Percentiles rank a stretch among this genome's conserved stretches.
Conservation (phyloP, 1,140 invertebrate species). For the Drosophila obscura region DNA sequence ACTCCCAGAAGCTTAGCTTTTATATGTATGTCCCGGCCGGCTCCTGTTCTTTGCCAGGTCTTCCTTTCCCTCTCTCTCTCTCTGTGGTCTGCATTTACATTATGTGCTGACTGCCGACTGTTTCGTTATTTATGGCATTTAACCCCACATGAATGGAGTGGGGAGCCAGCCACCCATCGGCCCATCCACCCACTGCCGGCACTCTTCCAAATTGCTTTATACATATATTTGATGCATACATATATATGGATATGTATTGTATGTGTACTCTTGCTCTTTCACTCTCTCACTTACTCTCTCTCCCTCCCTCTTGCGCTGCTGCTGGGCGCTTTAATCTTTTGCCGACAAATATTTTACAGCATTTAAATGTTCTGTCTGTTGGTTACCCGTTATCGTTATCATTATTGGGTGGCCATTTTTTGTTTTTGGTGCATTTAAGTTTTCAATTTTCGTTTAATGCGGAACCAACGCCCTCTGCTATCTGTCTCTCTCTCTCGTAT, state of each 20-base stretch:
- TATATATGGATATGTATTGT: constrained; percentile 12
- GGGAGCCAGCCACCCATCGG: constrained; percentile 20
- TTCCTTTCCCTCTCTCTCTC: constrained; percentile 6
- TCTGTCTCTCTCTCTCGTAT: background rate
- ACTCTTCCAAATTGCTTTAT: constrained; percentile 70
- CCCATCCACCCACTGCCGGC: constrained; percentile 30
- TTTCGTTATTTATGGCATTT: constrained; percentile 81
- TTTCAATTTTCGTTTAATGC: constrained; percentile 55
- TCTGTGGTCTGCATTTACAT: constrained; percentile 58
- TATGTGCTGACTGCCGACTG: constrained; percentile 68
- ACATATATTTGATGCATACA: background rate
- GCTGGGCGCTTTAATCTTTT: constrained; percentile 68
- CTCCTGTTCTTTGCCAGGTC: constrained; percentile 21
- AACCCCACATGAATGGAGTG: constrained; percentile 49
- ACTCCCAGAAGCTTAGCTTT: constrained; percentile 57
- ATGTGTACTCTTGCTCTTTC: constrained; percentile 1
- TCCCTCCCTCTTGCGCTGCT: background rate
- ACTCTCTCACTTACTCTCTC: background rate
- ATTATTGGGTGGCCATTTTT: constrained; percentile 4
- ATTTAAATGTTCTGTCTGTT: constrained; percentile 59
- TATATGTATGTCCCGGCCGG: constrained; percentile 60
- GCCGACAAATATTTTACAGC: constrained; percentile 66
- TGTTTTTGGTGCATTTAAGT: constrained; percentile 60
- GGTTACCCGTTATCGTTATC: constrained; percentile 22
- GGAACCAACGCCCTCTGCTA: constrained; percentile 30